Base-by-base conservation (phyloP, 2,888 invertebrate species). In the Agrotis exclamationis region DNA sequence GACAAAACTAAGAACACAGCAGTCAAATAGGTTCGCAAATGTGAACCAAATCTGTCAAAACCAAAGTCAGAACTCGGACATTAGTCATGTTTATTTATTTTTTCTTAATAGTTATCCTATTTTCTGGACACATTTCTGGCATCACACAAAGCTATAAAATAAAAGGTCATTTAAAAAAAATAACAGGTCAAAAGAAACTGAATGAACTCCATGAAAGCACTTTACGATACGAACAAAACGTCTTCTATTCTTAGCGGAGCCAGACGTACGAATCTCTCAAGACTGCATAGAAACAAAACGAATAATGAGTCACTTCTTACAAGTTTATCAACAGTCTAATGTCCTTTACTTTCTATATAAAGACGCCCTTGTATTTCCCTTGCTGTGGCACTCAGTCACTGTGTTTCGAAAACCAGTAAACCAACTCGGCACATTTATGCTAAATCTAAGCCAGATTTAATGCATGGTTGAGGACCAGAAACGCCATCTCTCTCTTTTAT, bases 321-420 rank as follows among this genome's bases (percentile, higher is more conserved):
- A 54, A 48, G 56, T 64, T 66, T 67, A 76, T 71, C 53, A 79
- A 64, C 62, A 70, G 65, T 65, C 33, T 68, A 65, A 53, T 72
- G 76, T 80, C 80, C 76, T 80, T 68, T 72, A 6, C 18, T 53
- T 51, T 76, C 71, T 79, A 80, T 63, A 76, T 73, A 69, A 76
- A 80, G 79, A 73, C 53, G 79, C 59, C 80, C 79, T 80, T 79
- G 79, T 76, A 53, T 51, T 56, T 79, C 80, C 80, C 68, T 76
- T 76, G 73, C 59, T 80, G 67, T 47, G 63, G 54, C 67, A 63
- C 56, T 62, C 39, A n/a, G 56, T 20, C 56, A 56, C 33, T 20
- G 33, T 14, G 13, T 20, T 14, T n/a, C n/a, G 1, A 20, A 14
- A 33, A 33, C n/a, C 33, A 56, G 56, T 56, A 33, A 56, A 56